Evolutionary conservation across 2,888 invertebrate genomes (phyloP), one percentile per base, ranked within the genome.

Genomic region (Drosophila atripex): DNA sequence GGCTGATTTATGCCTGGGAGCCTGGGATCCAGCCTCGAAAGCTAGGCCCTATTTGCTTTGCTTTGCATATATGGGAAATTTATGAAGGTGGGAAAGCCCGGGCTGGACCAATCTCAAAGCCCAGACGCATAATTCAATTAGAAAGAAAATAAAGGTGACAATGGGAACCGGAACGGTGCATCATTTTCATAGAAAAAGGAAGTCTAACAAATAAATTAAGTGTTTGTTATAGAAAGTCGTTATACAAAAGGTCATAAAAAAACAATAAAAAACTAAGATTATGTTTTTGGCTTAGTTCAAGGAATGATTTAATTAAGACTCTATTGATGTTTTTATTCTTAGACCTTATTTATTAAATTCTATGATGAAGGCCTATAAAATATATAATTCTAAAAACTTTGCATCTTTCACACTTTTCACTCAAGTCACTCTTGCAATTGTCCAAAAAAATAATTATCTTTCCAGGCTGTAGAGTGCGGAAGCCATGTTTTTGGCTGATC

Each of bases 1-100:
- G 52, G 66, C 16, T 57, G 88, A 82, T 80, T 88, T 88, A 88
- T 83, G 87, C 82, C 73, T 88, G 82, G 87, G 87, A 83, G 84
- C 66, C 59, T 57, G 55, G 38, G 41, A 47, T 55, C 32, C 54
- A 50, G 39, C 28, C 30, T 30, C 16, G n/a, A 21, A n/a, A 23
- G 49, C 23, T 28, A 28, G 21, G 28, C 38, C 32, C 30, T 18
- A 38, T 57, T 49, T 60, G 32, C 53, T 71, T 52, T 68, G 61
- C 63, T 68, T 83, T 65, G 70, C 80, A 76, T 78, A 71, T 64
- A 71, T 66, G 68, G 52, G 28, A 41, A 84, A 88, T 86, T 84
- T 86, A 88, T 86, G 71, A 50, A 71, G 73, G 65, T 88, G 82
- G 87, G 85, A 83, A 82, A 73, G 39, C 55, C 45, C 52, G 7